Conservation (phyloP, 2,888 invertebrate genomes). For the Periphyllus acericola region DNA sequence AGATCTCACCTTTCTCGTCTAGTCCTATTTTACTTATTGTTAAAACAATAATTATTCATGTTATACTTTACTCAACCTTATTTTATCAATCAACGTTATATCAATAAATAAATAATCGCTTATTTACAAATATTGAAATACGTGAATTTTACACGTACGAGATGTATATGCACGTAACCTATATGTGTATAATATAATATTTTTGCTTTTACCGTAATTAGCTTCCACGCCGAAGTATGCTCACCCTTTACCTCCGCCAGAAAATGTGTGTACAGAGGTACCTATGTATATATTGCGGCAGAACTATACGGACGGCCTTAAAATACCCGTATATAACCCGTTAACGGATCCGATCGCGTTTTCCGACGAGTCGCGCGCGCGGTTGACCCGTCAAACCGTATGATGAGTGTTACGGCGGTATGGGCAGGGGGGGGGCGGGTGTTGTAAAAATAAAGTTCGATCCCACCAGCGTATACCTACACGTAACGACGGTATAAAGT, state of each 20-base stretch:
- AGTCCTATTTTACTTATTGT: too few species aligned
- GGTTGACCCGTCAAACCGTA: neutral
- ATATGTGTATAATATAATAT: neutral
- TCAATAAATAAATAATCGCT: too few species aligned
- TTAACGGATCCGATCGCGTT: slow-evolving; percentile 2
- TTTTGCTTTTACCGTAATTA: slow-evolving; percentile 41
- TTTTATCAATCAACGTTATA: too few species aligned
- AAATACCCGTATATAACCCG: neutral
- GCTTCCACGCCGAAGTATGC: neutral
- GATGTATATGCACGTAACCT: neutral
- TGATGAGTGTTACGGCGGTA: neutral
- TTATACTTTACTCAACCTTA: too few species aligned
- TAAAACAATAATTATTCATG: too few species aligned
- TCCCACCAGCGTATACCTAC: neutral
- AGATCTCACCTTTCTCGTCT: too few species aligned
- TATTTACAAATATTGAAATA: too few species aligned
- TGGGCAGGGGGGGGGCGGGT: neutral
- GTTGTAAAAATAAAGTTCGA: slow-evolving; percentile 35
- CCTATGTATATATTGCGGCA: neutral
- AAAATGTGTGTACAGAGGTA: neutral
- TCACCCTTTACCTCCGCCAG: too few species aligned
- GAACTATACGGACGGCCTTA: neutral
- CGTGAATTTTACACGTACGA: too few species aligned
- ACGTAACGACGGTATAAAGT: neutral
- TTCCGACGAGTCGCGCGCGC: neutral